Percentiles rank a stretch among this genome's conserved stretches.
Conservation (phyloP, 2,797 vertebrate genomes). For the Aphelocoma californica region DNA sequence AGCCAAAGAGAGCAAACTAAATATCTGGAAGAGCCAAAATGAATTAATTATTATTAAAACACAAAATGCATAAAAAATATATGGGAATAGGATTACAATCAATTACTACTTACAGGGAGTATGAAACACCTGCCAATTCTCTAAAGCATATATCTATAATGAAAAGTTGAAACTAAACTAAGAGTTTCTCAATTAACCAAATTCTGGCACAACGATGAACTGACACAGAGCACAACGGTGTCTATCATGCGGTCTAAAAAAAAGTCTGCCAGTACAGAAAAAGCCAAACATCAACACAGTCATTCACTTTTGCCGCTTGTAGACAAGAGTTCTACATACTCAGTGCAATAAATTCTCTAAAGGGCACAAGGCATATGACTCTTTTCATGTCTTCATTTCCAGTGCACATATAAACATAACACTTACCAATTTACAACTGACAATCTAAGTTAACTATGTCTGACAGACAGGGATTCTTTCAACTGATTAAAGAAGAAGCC, state of each 20-base stretch:
- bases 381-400: neutral
- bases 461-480: neutral
- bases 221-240: neutral
- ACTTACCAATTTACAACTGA: neutral
- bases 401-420: neutral
- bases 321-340: neutral
- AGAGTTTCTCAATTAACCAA: neutral
- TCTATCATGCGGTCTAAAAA: neutral
- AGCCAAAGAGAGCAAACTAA: slow-evolving; percentile 75
- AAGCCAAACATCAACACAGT: neutral
- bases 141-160: neutral
- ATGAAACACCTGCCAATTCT: neutral
- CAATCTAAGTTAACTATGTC: neutral
- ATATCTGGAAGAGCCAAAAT: slow-evolving; percentile 62
- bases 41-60: neutral
- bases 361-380: neutral
- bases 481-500: neutral
- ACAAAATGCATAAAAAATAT: neutral
- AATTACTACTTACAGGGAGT: neutral
- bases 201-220: neutral
- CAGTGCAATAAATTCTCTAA: neutral
- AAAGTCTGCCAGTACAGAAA: neutral
- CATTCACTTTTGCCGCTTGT: neutral
- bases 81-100: neutral
- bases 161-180: neutral